A percentile compares a stretch with the other conserved stretches of the same genome.
phyloP scores from a whole-genome alignment of 1,140 invertebrate species.

The Lamellibrachia luymesi region DNA sequence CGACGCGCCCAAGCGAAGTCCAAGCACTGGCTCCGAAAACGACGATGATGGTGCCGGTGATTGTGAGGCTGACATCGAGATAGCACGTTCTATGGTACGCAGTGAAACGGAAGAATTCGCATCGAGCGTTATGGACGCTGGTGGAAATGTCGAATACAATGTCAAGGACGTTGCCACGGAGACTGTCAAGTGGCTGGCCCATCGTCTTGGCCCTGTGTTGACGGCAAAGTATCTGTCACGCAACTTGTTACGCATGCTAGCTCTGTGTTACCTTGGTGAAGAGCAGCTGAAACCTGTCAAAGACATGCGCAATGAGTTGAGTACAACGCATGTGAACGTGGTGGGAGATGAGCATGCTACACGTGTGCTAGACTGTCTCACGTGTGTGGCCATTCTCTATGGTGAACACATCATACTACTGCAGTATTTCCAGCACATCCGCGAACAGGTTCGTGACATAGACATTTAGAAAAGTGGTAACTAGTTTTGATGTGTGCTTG shows the following conservation, averaged over 20 bases:
- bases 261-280: conserved; percentile 85
- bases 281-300: conserved; percentile 67
- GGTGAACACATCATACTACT: conserved; percentile 90
- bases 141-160: conserved; percentile 44
- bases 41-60: conserved; percentile 59
- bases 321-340: conserved; percentile 32
- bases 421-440: conserved; percentile 91
- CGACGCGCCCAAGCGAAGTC: conserved; percentile 5
- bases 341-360: conserved; percentile 78
- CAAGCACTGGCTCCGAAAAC: conserved; percentile 8
- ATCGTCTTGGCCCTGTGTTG: conserved; percentile 90
- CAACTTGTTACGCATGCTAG: conserved; percentile 89
- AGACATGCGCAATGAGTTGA: neutral
- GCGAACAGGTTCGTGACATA: neutral
- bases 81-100: conserved; percentile 36
- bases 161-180: conserved; percentile 89
- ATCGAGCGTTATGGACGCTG: conserved; percentile 33
- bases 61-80: conserved; percentile 61
- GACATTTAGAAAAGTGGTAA: neutral
- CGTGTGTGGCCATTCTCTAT: conserved; percentile 75
- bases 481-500: neutral
- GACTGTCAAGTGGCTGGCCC: conserved; percentile 86
- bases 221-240: conserved; percentile 86
- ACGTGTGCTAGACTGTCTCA: conserved; percentile 84
- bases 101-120: conserved; percentile 54